These are phyloP conservation scores for Lathronympha strigana DNA, from an alignment of 2,888 invertebrate genomes.

Conservation along the genomic window DNA sequence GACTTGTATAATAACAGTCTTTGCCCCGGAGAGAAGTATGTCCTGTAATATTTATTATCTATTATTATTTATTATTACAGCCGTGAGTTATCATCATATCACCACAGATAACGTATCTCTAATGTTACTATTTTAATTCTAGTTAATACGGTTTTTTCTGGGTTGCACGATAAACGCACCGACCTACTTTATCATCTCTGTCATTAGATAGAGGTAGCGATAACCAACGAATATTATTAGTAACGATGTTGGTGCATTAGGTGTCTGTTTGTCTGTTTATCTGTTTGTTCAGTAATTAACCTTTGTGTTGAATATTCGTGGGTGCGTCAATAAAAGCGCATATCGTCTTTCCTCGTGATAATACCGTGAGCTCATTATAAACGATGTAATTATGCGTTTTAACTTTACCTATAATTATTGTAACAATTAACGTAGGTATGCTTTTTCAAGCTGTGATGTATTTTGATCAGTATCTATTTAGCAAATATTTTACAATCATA, in stretches of 20 bases:
- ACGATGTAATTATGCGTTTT: neutral
- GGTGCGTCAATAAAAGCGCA: constrained; percentile 5
- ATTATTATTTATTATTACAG: too few species aligned
- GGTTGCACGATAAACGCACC: constrained; percentile 3
- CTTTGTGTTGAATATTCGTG: constrained; percentile 28
- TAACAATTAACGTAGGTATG: too few species aligned
- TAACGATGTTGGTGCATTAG: constrained; percentile 22
- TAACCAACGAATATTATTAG: constrained; percentile 19
- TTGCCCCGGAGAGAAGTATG: too few species aligned
- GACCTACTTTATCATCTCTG: constrained; percentile 21
- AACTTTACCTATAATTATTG: neutral
- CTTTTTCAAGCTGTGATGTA: too few species aligned
- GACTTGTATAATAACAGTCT: too few species aligned
- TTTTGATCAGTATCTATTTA: too few species aligned
- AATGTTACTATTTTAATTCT: neutral
- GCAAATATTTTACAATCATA: too few species aligned
- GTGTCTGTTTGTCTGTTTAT: constrained; percentile 14
- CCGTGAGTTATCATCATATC: neutral
- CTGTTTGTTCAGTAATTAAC: constrained; percentile 18
- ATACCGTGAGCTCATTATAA: neutral
- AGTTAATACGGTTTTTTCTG: constrained; percentile 4
- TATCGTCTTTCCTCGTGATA: constrained; percentile 21
- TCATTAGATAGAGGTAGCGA: constrained; percentile 13
- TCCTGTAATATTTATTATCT: too few species aligned
- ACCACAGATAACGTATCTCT: constrained; percentile 5